Evolutionary conservation across 2,113 vertebrate genomes (phyloP), one percentile per base, ranked within the genome.

Genomic region (Nesogale talazaci): DNA sequence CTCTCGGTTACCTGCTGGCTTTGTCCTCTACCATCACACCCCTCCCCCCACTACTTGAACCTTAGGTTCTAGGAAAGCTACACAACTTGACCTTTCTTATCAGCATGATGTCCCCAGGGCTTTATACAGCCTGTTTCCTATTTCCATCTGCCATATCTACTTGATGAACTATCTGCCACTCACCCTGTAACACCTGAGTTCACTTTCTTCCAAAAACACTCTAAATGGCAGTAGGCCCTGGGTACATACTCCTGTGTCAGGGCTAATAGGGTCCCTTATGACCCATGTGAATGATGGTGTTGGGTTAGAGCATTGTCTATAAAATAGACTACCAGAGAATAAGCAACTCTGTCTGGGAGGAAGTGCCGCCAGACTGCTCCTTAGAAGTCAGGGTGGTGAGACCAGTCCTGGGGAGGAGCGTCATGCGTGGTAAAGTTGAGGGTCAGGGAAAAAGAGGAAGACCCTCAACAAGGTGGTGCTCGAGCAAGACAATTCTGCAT

Each of bases 191-290:
- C 34, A 77, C 69, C 25, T 65, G 61, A 8, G 59, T 77, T 70
- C 40, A 9, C 17, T n/a, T 72, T 88, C 87, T 84, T 65, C 29
- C 65, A 31, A 16, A 76, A 3, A 16, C 20, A n/a, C 52, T 74
- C 61, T 61, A 61, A 61, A 2, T 61, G 59, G 17, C 22, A 61
- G 4, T 56, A 72, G 56, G 40, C 12, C 34, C 61, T 11, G 59
- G 31, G 67, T 70, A 25, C 67, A 46, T 63, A 40, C 80, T 78
- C 69, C 8, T 0, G 81, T 34, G 52, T 67, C 69, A 12, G 80
- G 90, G 89, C 76, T 80, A n/a, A 78, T 59, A 95, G 79, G 87
- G 72, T 70, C 86, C 69, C 83, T 86, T 83, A 52, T 27, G 86
- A 63, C 81, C 89, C 86, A 61, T 20, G 16, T 61, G 59, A 61